Conservation (phyloP, 2,797 vertebrate species). For the Halcyon chelicuti region DNA sequence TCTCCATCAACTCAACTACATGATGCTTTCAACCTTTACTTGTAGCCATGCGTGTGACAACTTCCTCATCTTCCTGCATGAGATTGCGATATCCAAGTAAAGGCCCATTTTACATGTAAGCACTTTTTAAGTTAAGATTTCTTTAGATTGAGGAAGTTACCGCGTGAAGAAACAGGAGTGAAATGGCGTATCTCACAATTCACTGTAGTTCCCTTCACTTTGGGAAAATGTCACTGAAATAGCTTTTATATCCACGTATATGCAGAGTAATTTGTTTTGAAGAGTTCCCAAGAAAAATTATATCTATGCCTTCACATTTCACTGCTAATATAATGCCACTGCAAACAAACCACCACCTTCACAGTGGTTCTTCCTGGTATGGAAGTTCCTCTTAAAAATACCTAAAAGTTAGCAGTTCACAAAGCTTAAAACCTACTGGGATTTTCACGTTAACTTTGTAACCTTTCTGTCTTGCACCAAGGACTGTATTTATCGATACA, state of each 20-base stretch:
- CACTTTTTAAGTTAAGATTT: not conserved
- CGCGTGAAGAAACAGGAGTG: not conserved
- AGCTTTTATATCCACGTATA: not conserved
- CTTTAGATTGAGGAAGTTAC: conserved; percentile 39
- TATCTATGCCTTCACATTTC: not conserved
- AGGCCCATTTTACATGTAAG: not conserved
- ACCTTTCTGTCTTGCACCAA: not conserved
- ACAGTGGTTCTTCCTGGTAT: not conserved
- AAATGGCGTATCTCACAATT: conserved; percentile 19
- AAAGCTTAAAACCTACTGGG: not conserved
- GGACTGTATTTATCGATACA: not conserved
- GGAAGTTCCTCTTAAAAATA: not conserved
- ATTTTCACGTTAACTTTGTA: not conserved
- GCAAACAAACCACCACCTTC: not conserved
- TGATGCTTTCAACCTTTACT: not conserved
- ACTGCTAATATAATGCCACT: not conserved
- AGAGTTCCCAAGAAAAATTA: not conserved
- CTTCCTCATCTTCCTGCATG: conserved; percentile 29
- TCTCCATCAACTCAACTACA: not conserved
- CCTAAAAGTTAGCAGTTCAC: not conserved
- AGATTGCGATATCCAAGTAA: not conserved
- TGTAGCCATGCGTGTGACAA: not conserved
- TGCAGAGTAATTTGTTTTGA: not conserved
- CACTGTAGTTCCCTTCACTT: not conserved
- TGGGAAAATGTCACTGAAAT: not conserved